Evolutionary conservation across 2,888 invertebrate species (phyloP), one percentile per base, ranked within the genome.

Genomic region (Cataglyphis albicans): DNA sequence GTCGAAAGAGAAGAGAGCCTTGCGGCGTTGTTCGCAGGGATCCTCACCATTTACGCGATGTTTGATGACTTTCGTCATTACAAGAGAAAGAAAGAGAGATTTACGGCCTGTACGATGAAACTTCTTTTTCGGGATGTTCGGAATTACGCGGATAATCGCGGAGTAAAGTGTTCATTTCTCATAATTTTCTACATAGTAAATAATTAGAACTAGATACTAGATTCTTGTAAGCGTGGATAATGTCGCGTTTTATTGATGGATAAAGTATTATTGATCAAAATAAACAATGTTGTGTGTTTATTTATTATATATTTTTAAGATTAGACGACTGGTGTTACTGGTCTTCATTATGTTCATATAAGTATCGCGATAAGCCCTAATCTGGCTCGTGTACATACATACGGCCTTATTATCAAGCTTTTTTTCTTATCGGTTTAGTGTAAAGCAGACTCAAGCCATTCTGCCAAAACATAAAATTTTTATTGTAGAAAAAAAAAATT

Each of bases 1-100:
- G 81, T 81, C 84, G 73, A 84, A 82, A 59, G 85, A 86, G 81
- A 68, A 81, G 74, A 78, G 65, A 32, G 59, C 67, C 52, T 59
- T 55, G 44, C 38, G 55, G 83, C 78, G 80, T 63, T 83, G 65
- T 61, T 70, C 59, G 78, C 81, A 35, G 70, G 18, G 59, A 65
- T 82, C 15, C 78, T 21, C 29, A 7, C 78, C 78, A 82, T 82
- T 85, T 81, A 78, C 67, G 21, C 52, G 59, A 44, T 63, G 81
- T 64, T 64, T 75, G 70, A 83, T 83, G 68, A 70, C 55, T 65
- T 68, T 82, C 65, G 73, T 82, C 83, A 48, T 83, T 83, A 63
- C 57, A 55, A 55, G 52, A 52, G 52, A 52, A 48, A 48, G 48
- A 48, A 52, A 6, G 52, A 52, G 48, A 52, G 41, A 81, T 61